Conservation (phyloP, 2,888 invertebrate species). For the Liodrosophila aerea region DNA sequence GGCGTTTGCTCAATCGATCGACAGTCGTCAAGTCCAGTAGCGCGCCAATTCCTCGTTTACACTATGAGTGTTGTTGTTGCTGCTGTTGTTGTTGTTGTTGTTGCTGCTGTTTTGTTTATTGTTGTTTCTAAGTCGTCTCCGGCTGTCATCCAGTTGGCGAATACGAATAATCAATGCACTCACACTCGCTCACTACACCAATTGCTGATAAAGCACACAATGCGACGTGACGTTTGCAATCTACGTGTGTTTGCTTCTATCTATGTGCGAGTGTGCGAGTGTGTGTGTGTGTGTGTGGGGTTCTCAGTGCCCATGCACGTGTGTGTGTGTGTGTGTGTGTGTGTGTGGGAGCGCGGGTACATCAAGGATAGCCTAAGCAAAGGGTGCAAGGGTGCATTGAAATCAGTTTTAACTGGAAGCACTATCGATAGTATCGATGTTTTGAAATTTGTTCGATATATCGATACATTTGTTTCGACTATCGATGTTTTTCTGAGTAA, state of each 20-base stretch:
- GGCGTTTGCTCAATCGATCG: background rate
- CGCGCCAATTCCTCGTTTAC: background rate
- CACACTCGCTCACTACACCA: no score
- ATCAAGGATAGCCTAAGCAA: background rate
- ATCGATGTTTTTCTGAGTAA: no score
- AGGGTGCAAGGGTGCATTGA: slow-evolving; percentile 1
- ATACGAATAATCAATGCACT: no score
- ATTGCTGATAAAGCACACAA: no score
- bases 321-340: background rate
- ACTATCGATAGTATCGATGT: no score
- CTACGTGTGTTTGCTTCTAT: background rate
- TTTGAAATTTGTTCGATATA: no score
- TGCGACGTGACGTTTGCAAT: no score
- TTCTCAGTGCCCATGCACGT: background rate
- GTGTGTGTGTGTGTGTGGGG: background rate
- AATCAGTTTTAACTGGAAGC: no score
- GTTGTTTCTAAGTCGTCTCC: background rate
- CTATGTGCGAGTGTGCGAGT: background rate
- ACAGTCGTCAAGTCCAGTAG: no score
- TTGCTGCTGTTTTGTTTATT: background rate
- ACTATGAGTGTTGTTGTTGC: slow-evolving; percentile 3
- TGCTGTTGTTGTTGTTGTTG: background rate
- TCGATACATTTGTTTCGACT: no score
- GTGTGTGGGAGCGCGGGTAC: background rate
- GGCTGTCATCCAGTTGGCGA: background rate